Evolutionary conservation across 2,888 invertebrate species (phyloP).

Genomic region (Mesorhabditis belari): DNA sequence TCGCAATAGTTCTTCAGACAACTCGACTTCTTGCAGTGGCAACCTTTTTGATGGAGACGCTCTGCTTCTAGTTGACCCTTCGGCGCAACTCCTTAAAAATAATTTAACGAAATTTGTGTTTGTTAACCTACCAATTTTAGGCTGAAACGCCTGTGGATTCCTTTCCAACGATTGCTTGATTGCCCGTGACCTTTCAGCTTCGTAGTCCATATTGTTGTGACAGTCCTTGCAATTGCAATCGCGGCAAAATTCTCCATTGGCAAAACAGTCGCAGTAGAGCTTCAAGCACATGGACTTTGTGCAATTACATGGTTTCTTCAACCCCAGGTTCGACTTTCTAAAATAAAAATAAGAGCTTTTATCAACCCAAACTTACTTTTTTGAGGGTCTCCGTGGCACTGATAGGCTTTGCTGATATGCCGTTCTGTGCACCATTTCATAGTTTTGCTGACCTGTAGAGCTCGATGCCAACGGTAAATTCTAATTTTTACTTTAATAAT

Average conservation of each 20-base stretch:
- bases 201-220: slow-evolving; percentile 87
- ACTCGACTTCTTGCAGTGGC: slow-evolving; percentile 94
- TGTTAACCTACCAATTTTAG: slow-evolving; percentile 83
- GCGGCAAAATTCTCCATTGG: slow-evolving; percentile 94
- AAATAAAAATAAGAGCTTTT: background rate
- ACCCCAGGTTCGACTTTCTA: slow-evolving; percentile 1
- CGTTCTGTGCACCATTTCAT: background rate
- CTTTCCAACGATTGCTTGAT: slow-evolving; percentile 88
- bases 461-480: too few species aligned
- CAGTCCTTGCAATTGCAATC: slow-evolving; percentile 93
- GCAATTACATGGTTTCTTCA: slow-evolving; percentile 86
- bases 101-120: too few species aligned
- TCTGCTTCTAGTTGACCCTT: slow-evolving; percentile 66
- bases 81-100: slow-evolving; percentile 25
- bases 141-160: slow-evolving; percentile 94
- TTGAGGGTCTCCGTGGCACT: background rate
- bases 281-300: slow-evolving; percentile 97
- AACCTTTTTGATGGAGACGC: slow-evolving; percentile 90
- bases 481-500: too few species aligned
- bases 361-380: background rate
- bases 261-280: slow-evolving; percentile 96
- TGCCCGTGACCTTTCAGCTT: slow-evolving; percentile 79
- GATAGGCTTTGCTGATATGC: background rate
- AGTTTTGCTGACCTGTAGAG: background rate
- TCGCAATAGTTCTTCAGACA: slow-evolving; percentile 99